A percentile compares a stretch with the other conserved stretches of the same genome.
phyloP scores from a whole-genome alignment of 2,797 vertebrate genomes.

The Microctenopoma lineatum region DNA sequence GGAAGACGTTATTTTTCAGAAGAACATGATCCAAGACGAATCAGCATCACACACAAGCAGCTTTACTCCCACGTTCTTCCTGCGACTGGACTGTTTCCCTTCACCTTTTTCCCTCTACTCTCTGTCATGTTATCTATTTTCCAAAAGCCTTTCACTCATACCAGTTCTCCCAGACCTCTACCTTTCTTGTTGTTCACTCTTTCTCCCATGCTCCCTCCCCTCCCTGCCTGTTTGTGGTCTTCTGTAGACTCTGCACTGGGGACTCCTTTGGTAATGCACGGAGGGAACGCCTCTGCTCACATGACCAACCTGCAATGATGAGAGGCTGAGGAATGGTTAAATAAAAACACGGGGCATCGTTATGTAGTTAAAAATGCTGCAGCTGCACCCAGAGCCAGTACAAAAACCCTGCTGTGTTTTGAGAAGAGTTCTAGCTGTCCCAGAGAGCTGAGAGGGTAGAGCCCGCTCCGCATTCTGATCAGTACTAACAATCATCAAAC shows the following conservation, averaged over 20 bases:
- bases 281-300: conserved; percentile 56
- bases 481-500: conserved; percentile 32
- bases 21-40: too few species aligned
- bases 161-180: background rate
- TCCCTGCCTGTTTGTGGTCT: conserved; percentile 23
- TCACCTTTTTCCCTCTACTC: background rate
- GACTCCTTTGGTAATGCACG: conserved; percentile 43
- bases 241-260: conserved; percentile 38
- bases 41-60: too few species aligned
- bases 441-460: conserved; percentile 18
- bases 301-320: conserved; percentile 14
- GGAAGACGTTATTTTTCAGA: too few species aligned
- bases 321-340: background rate
- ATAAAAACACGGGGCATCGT: conserved; percentile 22
- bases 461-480: conserved; percentile 41
- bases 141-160: too few species aligned
- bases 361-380: conserved; percentile 17
- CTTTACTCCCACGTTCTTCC: too few species aligned
- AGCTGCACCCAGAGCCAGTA: conserved; percentile 25
- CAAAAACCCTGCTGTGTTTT: conserved; percentile 38
- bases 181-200: background rate
- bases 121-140: background rate
- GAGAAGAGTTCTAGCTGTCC: conserved; percentile 43
- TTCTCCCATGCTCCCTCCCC: background rate
- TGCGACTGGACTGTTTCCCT: background rate